Base-by-base conservation (phyloP, 1,140 invertebrate species). In the Drosophila sturtevanti region DNA sequence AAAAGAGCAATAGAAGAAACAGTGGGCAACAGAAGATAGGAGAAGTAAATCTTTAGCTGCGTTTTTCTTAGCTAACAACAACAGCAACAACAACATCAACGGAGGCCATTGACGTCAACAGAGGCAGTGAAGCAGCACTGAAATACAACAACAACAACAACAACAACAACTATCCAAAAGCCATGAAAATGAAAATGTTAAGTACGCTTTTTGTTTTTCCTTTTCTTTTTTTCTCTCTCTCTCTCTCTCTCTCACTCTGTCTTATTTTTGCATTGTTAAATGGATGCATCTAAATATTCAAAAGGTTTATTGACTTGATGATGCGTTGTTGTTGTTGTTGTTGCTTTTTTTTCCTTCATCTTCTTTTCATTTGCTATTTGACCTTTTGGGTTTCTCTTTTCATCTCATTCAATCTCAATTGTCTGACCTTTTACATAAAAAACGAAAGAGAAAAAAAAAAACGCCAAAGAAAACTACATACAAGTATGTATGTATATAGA, bases 131-230 rank as follows among this genome's bases (percentile, higher is more conserved):
- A 68, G 73, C 73, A 58, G 65, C 59, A 63, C 48, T 41, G 12
- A 62, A n/a, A 14, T 11, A 9, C 16, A 44, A 7, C 14, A 16
- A 11, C 16, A 35, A n/a, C 12, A 54, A 14, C 66, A 62, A 38
- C n/a, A 52, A 44, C 38, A 48, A 38, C 54, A 55, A 41, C 56
- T 48, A 44, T 34, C 44, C 56, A 48, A 24, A 24, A 76, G 73
- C 72, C 72, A 76, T 78, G 74, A 86, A 56, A 85, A 86, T 81
- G 78, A 74, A 81, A 78, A 78, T 48, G 72, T 79, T 64, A 60
- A 67, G 67, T 72, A 48, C 41, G 58, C 27, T 61, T 51, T 48
- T 34, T 4, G 37, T 51, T 4, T 62, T 51, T 61, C 48, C 18
- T 7, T 44, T 44, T 18, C 2, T 18, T 44, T 16, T 16, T 14